Percentiles rank a stretch among this genome's conserved stretches.
phyloP scores from a whole-genome alignment of 1,140 invertebrate species.

The Papilio xuthus region DNA sequence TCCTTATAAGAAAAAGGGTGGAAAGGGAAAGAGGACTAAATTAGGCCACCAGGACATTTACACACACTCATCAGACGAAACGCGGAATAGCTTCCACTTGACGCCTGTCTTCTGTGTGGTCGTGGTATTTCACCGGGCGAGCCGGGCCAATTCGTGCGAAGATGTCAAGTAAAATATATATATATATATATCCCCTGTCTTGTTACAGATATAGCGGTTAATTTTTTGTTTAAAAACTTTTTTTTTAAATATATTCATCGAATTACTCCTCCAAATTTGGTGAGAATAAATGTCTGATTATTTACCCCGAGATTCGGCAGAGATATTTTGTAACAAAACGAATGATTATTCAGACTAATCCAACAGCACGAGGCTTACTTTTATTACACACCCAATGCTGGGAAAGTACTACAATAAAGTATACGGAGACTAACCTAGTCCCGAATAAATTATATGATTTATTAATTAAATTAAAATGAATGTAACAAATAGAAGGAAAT shows the following conservation, averaged over 20 bases:
- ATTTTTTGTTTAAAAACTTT: not conserved
- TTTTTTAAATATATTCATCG: not conserved
- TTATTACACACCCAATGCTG: constrained; percentile 45
- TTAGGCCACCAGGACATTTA: no score
- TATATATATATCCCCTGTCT: no score
- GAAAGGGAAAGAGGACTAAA: no score
- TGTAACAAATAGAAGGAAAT: not conserved
- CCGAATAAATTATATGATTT: not conserved
- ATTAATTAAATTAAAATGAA: not conserved
- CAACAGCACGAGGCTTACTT: constrained; percentile 43
- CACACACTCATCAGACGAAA: no score
- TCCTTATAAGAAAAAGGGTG: no score
- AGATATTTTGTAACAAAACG: constrained; percentile 51
- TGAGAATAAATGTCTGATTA: not conserved
- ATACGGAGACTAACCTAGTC: constrained; percentile 30
- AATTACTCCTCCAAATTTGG: not conserved
- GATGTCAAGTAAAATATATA: no score
- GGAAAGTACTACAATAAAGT: constrained; percentile 42
- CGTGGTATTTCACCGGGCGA: no score
- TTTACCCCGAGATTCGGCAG: constrained; percentile 5
- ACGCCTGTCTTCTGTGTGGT: no score
- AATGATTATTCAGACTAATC: constrained; percentile 48
- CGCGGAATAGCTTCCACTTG: no score
- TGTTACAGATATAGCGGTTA: no score
- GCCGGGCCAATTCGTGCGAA: no score